Base-by-base conservation (phyloP, 2,888 invertebrate species). In the Oxyteleia sp. region DNA sequence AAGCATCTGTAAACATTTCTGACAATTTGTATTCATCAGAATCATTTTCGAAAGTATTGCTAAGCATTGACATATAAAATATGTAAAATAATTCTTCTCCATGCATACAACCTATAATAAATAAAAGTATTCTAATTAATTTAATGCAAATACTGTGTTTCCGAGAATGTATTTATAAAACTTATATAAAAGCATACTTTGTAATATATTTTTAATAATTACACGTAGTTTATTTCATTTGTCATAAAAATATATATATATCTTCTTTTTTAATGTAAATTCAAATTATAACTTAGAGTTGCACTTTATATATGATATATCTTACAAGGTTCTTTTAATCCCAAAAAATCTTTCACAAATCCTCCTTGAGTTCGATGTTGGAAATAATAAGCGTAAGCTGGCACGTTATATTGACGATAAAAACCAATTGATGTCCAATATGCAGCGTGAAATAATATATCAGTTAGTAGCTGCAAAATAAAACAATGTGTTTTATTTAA, bases 51-150 rank as follows among this genome's bases (percentile, higher is more conserved):
- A 43, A 68, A 4, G 11, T 3, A 41, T 68, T 68, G 7, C 26
- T 29, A 3, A 41, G 10, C 8, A 53, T 20, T 15, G 4, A 23
- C 41, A 68, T 51, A 15, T 53, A 68, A 5, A 51, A 53, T 4
- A 68, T 11, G 7, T 53, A 43, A 15, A 13, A 3, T 7, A 43
- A 15, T 43, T 43, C 68, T 10, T 68, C 68, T 5, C 38, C 13
- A 68, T 68, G 68, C 38, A 51, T 53, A n/a, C 53, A 53, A 11
- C 11, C 68, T 68, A 41, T n/a, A 45, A 45, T n/a, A 45, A 45
- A 23, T 11, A 43, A 13, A 38, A 57, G n/a, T n/a, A n/a, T n/a
- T n/a, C n/a, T n/a, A n/a, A n/a, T n/a, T n/a, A n/a, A n/a, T n/a
- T n/a, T n/a, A n/a, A n/a, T n/a, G n/a, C n/a, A n/a, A n/a, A n/a